These are phyloP conservation scores for Noctuana brunneofusca DNA, from an alignment of 2,888 invertebrate genomes.

Conservation along the genomic window DNA sequence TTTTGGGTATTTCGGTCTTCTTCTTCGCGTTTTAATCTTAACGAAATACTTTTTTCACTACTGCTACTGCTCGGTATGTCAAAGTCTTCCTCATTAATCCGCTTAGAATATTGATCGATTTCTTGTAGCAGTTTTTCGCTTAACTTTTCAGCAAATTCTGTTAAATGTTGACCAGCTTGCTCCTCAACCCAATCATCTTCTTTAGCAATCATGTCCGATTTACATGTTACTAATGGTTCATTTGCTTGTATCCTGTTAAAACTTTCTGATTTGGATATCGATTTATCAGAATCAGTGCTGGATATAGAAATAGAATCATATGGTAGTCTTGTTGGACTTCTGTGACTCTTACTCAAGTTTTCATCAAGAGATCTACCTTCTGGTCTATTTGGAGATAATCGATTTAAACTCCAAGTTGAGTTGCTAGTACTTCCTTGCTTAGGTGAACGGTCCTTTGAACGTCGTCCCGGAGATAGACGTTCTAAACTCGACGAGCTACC, in stretches of 20 bases:
- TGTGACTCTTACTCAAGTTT: conserved; percentile 70
- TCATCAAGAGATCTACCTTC: conserved; percentile 78
- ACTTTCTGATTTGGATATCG: conserved; percentile 79
- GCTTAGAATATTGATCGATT: conserved; percentile 85
- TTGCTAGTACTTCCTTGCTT: conserved; percentile 78
- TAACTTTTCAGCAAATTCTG: conserved; percentile 91
- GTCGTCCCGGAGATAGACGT: conserved; percentile 74
- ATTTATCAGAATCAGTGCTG: conserved; percentile 79
- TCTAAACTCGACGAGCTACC: conserved; percentile 79
- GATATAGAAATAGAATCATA: conserved; percentile 79
- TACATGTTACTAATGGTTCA: conserved; percentile 77
- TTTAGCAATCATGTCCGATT: conserved; percentile 75
- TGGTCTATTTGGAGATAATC: conserved; percentile 75
- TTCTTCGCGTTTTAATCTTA: conserved; percentile 74
- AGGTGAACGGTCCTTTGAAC: conserved; percentile 79
- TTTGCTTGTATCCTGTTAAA: conserved; percentile 78
- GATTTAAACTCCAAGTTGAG: conserved; percentile 78
- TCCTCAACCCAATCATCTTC: conserved; percentile 84
- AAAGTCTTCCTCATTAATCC: conserved; percentile 79
- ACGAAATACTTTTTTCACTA: conserved; percentile 79
- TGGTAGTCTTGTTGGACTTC: conserved; percentile 74
- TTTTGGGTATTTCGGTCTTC: conserved; percentile 77
- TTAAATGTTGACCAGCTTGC: conserved; percentile 84
- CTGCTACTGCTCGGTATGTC: conserved; percentile 78
- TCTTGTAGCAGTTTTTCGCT: conserved; percentile 91